Percentiles rank a stretch among this genome's conserved stretches.
phyloP scores from a whole-genome alignment of 2,888 invertebrate genomes.

The Carcina quercana region DNA sequence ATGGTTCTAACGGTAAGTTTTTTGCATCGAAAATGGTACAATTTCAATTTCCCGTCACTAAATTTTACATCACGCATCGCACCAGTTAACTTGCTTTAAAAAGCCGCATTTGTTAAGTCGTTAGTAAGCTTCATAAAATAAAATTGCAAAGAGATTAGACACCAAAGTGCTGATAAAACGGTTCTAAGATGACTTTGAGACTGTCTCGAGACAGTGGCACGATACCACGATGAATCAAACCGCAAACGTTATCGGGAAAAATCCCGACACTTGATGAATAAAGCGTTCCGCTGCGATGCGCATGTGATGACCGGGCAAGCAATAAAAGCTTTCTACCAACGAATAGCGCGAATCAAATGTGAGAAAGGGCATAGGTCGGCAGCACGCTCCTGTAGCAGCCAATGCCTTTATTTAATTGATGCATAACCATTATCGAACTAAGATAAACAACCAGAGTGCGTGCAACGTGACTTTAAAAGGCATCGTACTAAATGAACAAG shows the following conservation, averaged over 20 bases:
- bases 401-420: constrained; percentile 33
- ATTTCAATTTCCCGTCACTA: too few species aligned
- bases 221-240: constrained; percentile 43
- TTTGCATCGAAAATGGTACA: too few species aligned
- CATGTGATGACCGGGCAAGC: constrained; percentile 22
- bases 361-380: constrained; percentile 55
- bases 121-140: too few species aligned
- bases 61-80: too few species aligned
- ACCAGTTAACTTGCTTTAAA: too few species aligned
- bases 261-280: constrained; percentile 51
- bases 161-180: too few species aligned
- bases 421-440: constrained; percentile 23
- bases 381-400: constrained; percentile 43
- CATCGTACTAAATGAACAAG: too few species aligned
- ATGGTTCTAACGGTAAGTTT: too few species aligned
- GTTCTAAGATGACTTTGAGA: not conserved
- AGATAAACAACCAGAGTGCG: not conserved
- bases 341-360: constrained; percentile 36
- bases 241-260: constrained; percentile 46
- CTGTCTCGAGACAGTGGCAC: constrained; percentile 9
- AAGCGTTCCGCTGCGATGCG: constrained; percentile 25
- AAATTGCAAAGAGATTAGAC: too few species aligned
- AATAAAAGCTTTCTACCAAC: constrained; percentile 58
- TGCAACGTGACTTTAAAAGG: too few species aligned
- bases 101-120: too few species aligned